phyloP scores from a whole-genome alignment of 2,113 vertebrate species.

The Paedocypris sp. region DNA sequence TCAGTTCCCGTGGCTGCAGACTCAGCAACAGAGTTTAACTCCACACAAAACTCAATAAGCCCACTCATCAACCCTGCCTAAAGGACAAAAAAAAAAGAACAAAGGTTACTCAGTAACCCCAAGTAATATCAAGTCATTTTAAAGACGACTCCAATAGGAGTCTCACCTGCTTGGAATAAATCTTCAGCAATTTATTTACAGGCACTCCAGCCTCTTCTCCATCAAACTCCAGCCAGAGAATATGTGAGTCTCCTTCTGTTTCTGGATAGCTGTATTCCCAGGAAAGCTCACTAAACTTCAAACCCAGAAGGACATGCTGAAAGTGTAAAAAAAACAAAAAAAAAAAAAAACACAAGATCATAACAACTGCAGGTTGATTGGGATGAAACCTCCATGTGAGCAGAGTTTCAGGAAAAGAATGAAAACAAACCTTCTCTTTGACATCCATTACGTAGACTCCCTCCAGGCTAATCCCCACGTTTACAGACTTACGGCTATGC shows the following conservation, averaged over 20 bases:
- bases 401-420: too few relatives aligned
- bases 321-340: neutral
- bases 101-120: too few relatives aligned
- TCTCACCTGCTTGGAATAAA: constrained; percentile 82
- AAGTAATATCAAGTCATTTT: too few relatives aligned
- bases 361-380: too few relatives aligned
- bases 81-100: neutral
- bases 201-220: constrained; percentile 73
- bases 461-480: constrained; percentile 75
- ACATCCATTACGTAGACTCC: constrained; percentile 81
- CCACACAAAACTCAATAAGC: constrained; percentile 85
- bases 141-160: neutral
- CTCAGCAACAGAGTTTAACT: constrained; percentile 57
- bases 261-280: constrained; percentile 82
- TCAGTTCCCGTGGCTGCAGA: constrained; percentile 29
- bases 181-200: constrained; percentile 80
- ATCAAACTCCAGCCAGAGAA: constrained; percentile 87
- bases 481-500: constrained; percentile 68
- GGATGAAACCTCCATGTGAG: too few relatives aligned
- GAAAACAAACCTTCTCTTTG: constrained; percentile 77
- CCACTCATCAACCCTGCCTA: constrained; percentile 85
- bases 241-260: constrained; percentile 67
- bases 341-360: too few relatives aligned
- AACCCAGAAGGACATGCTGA: constrained; percentile 67
- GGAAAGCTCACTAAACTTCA: constrained; percentile 71